These are phyloP conservation scores for Gortyna flavago DNA, from an alignment of 2,888 invertebrate species.

Conservation along the genomic window DNA sequence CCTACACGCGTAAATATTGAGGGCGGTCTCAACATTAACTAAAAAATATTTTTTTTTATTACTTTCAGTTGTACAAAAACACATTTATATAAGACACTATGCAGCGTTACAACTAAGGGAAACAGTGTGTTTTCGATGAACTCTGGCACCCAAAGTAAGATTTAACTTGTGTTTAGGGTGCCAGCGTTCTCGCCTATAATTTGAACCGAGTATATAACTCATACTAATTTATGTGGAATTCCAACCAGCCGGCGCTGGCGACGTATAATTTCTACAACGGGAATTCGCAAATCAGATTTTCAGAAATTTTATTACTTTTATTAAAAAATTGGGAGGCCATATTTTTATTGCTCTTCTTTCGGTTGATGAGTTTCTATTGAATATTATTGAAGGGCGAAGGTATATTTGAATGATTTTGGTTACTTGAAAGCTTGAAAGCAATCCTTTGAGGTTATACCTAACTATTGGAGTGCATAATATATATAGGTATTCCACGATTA, in stretches of 20 bases:
- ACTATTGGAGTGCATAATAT: background rate
- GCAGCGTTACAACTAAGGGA: too few relatives aligned
- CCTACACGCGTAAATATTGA: too few relatives aligned
- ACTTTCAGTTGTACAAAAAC: too few relatives aligned
- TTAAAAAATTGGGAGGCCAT: background rate
- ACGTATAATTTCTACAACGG: background rate
- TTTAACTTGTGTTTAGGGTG: too few relatives aligned
- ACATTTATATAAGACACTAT: too few relatives aligned
- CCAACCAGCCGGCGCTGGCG: background rate
- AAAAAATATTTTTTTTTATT: too few relatives aligned
- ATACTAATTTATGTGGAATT: slow-evolving; percentile 5
- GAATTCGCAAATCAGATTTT: slow-evolving; percentile 15
- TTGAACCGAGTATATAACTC: background rate
- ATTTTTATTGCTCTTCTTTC: background rate
- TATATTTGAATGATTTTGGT: background rate
- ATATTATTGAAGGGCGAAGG: background rate
- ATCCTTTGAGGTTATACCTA: background rate
- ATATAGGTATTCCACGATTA: too few relatives aligned
- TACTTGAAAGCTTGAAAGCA: background rate
- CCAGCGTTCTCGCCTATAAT: too few relatives aligned
- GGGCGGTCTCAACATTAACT: slow-evolving; percentile 1
- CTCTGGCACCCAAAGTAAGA: too few relatives aligned
- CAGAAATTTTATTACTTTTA: background rate
- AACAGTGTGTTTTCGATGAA: too few relatives aligned
- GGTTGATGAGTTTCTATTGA: background rate